Evolutionary conservation across 2,797 vertebrate genomes (phyloP).

Genomic region (Paramormyrops hopkinsi): DNA sequence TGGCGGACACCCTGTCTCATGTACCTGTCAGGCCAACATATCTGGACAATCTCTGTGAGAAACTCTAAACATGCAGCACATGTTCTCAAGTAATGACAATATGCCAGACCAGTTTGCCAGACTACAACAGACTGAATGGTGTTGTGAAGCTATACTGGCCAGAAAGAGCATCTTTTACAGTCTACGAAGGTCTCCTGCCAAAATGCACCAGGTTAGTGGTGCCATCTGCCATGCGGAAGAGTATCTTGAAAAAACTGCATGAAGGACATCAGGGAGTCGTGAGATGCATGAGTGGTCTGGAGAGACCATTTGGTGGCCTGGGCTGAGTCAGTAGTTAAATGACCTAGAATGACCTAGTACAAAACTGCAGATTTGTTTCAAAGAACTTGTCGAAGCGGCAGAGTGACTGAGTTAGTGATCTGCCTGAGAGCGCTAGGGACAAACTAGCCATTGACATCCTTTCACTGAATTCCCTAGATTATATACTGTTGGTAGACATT

Average conservation of each 20-base stretch:
- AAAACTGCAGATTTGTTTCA: neutral
- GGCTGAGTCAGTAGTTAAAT: neutral
- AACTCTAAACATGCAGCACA: neutral
- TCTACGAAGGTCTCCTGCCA: slow-evolving; percentile 1
- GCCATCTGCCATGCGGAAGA: neutral
- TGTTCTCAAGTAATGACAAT: slow-evolving; percentile 16
- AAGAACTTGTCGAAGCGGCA: neutral
- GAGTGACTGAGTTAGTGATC: neutral
- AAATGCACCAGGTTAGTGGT: neutral
- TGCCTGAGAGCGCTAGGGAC: neutral
- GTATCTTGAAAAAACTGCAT: neutral
- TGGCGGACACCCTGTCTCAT: neutral
- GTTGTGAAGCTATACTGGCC: neutral
- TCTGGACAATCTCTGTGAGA: slow-evolving; percentile 2
- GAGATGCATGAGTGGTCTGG: neutral
- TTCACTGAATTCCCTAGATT: neutral
- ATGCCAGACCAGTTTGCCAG: slow-evolving; percentile 13
- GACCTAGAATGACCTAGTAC: slow-evolving; percentile 5
- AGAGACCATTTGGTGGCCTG: slow-evolving; percentile 7
- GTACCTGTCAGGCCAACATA: slow-evolving; percentile 13
- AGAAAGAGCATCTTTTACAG: slow-evolving; percentile 10
- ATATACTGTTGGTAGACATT: neutral
- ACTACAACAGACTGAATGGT: neutral
- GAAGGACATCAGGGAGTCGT: neutral
- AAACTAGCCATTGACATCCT: neutral